phyloP scores from a whole-genome alignment of 2,888 invertebrate genomes.

The Blastobasis adustella region DNA sequence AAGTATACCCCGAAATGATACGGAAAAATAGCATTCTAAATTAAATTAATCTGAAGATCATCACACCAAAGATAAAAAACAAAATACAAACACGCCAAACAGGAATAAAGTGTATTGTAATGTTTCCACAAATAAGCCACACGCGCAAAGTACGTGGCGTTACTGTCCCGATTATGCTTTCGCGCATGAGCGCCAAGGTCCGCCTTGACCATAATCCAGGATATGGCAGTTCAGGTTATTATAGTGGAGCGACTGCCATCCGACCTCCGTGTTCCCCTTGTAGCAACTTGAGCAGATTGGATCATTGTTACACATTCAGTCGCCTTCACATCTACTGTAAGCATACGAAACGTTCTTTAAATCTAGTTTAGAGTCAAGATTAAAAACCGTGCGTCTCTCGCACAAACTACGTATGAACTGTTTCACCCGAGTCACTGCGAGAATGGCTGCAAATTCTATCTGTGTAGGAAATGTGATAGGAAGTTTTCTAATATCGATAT shows the following conservation, averaged over 20 bases:
- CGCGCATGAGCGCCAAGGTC: too few relatives aligned
- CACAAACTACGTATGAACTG: neutral
- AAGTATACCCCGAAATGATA: neutral
- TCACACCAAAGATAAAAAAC: neutral
- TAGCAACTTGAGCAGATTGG: too few relatives aligned
- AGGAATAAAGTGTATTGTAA: neutral
- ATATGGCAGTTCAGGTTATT: too few relatives aligned
- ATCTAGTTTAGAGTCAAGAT: neutral
- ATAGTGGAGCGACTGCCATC: too few relatives aligned
- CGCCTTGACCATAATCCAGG: too few relatives aligned
- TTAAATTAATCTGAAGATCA: neutral
- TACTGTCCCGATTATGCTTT: neutral
- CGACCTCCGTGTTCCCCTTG: too few relatives aligned
- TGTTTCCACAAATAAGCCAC: neutral
- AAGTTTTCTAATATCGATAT: too few relatives aligned
- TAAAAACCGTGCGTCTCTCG: neutral
- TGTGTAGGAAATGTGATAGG: neutral
- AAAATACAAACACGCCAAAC: neutral
- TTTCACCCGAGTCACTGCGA: neutral
- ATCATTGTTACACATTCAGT: too few relatives aligned
- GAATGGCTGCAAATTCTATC: neutral
- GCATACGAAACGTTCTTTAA: neutral
- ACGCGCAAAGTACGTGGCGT: neutral
- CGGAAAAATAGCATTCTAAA: neutral
- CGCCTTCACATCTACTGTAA: neutral